Base-by-base conservation (phyloP, 1,140 invertebrate species). In the Asbolus verrucosus region DNA sequence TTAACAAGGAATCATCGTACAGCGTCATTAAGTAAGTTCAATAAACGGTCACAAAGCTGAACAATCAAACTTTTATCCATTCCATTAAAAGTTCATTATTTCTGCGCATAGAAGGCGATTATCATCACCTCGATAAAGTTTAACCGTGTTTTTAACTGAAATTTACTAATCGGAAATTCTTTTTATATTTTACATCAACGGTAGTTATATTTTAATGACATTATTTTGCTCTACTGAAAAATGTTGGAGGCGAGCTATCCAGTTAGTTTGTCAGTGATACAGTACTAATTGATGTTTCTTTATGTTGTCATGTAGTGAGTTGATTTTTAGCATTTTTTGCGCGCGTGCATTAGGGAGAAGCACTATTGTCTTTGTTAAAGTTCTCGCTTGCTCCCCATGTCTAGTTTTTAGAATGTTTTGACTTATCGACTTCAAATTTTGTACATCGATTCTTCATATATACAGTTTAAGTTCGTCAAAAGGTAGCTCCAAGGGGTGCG, bases 61-160 rank as follows among this genome's bases (percentile, higher is more conserved):
- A 11, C 33, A 36, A 11, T n/a, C 14, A 27, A 67, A 67, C 65
- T 67, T 54, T 54, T 33, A 33, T 67, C 13, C 36, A 19, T 67
- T 31, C 5, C 39, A 21, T 13, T 24, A 15, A 67, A 67, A 67
- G n/a, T 67, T 67, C 65, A 67, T 67, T 67, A 67, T 54, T 67
- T 27, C 24, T 67, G 65, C 41, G 30, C 65, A 67, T 67, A 54
- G 65, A 54, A 14, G 65, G 19, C 41, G 65, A 67, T 67, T 67
- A 67, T 67, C 41, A 67, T 67, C 65, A 67, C 65, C 65, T 67
- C 65, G 16, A 38, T 18, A 39, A 67, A 41, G 41, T 67, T 67
- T 65, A 50, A 13, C 43, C 43, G 11, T 14, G 43, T 50, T 50
- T 50, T 50, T 36, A 50, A 50, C 43, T 50, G 43, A 50, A 50